Evolutionary conservation across 2,888 invertebrate genomes (phyloP), one percentile per base, ranked within the genome.

Genomic region (Dastarcus helophoroides): DNA sequence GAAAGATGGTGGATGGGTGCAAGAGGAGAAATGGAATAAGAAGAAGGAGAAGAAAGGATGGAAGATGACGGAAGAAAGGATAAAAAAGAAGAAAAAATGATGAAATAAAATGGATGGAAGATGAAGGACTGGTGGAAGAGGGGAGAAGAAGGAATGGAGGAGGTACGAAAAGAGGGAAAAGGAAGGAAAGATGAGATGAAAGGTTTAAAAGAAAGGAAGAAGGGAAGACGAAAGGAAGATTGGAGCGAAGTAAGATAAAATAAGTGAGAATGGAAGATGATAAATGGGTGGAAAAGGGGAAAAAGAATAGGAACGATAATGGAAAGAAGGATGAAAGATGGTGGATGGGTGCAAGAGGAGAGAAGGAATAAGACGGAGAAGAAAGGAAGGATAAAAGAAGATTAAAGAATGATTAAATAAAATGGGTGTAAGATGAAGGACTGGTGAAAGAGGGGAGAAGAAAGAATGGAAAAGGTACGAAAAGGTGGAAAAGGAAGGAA

Each of bases 361-460:
- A n/a, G n/a, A n/a, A n/a, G n/a, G n/a, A n/a, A n/a, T n/a, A n/a
- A n/a, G n/a, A n/a, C n/a, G n/a, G n/a, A n/a, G n/a, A n/a, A n/a
- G 25, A 22, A 24, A 13, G 13, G 32, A 14, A 21, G 17, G 13
- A n/a, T n/a, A n/a, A n/a, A n/a, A n/a, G n/a, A n/a, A n/a, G n/a
- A n/a, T n/a, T n/a, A n/a, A n/a, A n/a, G n/a, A n/a, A n/a, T n/a
- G n/a, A n/a, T n/a, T n/a, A n/a, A n/a, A n/a, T n/a, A n/a, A n/a
- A n/a, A n/a, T n/a, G n/a, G n/a, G n/a, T n/a, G n/a, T n/a, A n/a
- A n/a, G n/a, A n/a, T n/a, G n/a, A n/a, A n/a, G n/a, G n/a, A n/a
- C n/a, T n/a, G n/a, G n/a, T n/a, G n/a, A n/a, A n/a, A n/a, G n/a
- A n/a, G n/a, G n/a, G n/a, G n/a, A n/a, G n/a, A n/a, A n/a, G n/a